phyloP scores from a whole-genome alignment of 2,113 vertebrate species.

The Trachemys scripta region DNA sequence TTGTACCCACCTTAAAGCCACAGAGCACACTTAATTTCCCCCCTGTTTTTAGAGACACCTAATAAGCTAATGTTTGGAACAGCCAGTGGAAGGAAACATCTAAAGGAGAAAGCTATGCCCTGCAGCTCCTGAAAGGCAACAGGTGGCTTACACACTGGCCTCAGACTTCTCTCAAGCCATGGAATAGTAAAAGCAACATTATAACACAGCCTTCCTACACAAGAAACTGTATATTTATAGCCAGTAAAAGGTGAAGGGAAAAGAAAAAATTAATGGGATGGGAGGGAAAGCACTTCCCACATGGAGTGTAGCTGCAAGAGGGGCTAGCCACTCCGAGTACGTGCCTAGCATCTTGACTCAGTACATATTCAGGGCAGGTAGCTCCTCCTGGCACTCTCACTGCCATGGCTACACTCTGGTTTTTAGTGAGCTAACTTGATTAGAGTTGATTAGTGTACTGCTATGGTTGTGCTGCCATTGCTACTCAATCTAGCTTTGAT shows the following conservation, averaged over 20 bases:
- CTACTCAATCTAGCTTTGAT: not conserved
- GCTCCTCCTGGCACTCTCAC: not conserved
- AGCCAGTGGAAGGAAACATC: not conserved
- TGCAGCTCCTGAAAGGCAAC: not conserved
- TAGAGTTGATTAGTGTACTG: too few relatives aligned
- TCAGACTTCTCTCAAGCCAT: not conserved
- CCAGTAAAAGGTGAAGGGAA: not conserved
- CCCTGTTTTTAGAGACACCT: too few relatives aligned
- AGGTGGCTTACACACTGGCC: not conserved
- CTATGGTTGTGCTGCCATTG: too few relatives aligned
- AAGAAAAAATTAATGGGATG: not conserved
- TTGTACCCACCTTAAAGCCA: not conserved
- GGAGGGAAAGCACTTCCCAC: too few relatives aligned
- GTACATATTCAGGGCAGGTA: not conserved
- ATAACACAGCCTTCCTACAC: not conserved
- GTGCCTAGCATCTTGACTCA: not conserved
- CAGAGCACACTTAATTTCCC: not conserved
- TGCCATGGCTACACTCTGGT: not conserved
- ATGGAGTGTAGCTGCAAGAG: not conserved
- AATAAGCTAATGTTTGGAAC: too few relatives aligned
- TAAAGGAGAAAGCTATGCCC: not conserved
- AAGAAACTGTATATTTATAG: not conserved
- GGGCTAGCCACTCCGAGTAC: not conserved
- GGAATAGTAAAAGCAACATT: not conserved
- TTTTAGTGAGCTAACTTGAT: too few relatives aligned